Evolutionary conservation across 2,113 vertebrate species (phyloP).

Genomic region (Cyprinodon variegatus): DNA sequence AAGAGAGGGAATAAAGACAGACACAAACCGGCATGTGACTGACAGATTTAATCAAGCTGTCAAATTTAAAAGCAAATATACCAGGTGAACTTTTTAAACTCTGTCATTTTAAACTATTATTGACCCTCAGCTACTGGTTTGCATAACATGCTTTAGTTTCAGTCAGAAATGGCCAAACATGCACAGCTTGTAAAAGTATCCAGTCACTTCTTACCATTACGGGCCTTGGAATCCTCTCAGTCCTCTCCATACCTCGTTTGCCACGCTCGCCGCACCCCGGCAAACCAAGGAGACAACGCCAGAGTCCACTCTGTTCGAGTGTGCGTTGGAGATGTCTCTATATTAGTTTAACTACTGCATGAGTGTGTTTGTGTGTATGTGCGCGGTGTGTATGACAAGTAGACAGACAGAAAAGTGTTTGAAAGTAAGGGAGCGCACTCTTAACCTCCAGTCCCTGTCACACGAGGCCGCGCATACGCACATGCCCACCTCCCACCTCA

Average conservation of each 20-base stretch:
- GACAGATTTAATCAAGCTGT: background rate
- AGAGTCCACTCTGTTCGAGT: conserved; percentile 63
- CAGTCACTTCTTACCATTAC: conserved; percentile 84
- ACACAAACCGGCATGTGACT: conserved; percentile 15
- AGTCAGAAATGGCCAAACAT: conserved; percentile 18
- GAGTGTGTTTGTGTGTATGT: conserved; percentile 68
- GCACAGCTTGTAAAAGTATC: conserved; percentile 16
- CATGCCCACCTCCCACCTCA: conserved; percentile 39
- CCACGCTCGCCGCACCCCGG: conserved; percentile 77
- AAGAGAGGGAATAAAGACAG: conserved; percentile 48
- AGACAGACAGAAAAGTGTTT: conserved; percentile 65
- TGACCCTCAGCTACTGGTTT: conserved; percentile 13
- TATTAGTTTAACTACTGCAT: conserved; percentile 67
- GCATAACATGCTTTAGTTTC: conserved; percentile 4
- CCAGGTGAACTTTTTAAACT: conserved; percentile 17
- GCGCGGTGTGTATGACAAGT: conserved; percentile 53
- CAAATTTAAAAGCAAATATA: conserved; percentile 16
- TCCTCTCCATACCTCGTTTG: conserved; percentile 84
- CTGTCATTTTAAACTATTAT: conserved; percentile 3
- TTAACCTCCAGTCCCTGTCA: conserved; percentile 72
- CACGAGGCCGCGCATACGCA: conserved; percentile 31
- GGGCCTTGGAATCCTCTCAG: conserved; percentile 82
- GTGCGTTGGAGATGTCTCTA: conserved; percentile 61
- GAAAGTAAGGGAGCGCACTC: conserved; percentile 66
- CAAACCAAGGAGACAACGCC: conserved; percentile 74